Base-by-base conservation (phyloP, 2,797 vertebrate species). In the Potorous gilbertii region DNA sequence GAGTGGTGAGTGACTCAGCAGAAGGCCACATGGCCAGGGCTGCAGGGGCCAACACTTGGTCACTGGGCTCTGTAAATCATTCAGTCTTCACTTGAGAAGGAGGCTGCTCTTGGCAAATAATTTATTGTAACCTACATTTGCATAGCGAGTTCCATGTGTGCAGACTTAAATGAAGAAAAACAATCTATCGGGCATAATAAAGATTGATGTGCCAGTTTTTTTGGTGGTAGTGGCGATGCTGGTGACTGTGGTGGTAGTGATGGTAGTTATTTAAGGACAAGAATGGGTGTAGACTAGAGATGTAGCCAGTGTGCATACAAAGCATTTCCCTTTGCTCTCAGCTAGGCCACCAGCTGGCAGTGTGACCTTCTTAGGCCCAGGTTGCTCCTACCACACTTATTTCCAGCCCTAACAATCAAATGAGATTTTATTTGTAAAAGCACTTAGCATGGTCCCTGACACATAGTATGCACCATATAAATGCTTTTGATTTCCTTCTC, bases 1-100 rank as follows among this genome's bases (percentile, higher is more conserved):
- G 97, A 99, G 99, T 28, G 99, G 99, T 99, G 97, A 98, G 99
- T 99, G 5, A 3, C 0, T 54, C 52, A 8, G 6, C 1, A 50
- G 90, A 34, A 34, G 18, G 31, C 94, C 91, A 56, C 54, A 52
- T 29, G 90, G 55, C 62, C 66, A 5, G 31, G 52, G 56, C 34
- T 34, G 18, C 0, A 1, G 24, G 1, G 54, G 14, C 56, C 40
- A 66, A 27, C 29, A 4, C 29, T 66, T 18, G 12, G 54, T 87
- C 74, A 81, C 10, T 46, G 18, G 40, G 40, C 9, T 50, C 40
- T 50, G 9, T 27, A 87, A 87, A 87, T 46, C 9, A 87, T 50
- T 11, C 74, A 50, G 40, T 46, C 21, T 81, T 40, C 40, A 81
- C 40, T 4, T 87, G 24, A 87, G 74, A 87, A 87, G 74, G 9